Base-by-base conservation (phyloP, 2,888 invertebrate genomes). In the Eumacrocentrus americanus region DNA sequence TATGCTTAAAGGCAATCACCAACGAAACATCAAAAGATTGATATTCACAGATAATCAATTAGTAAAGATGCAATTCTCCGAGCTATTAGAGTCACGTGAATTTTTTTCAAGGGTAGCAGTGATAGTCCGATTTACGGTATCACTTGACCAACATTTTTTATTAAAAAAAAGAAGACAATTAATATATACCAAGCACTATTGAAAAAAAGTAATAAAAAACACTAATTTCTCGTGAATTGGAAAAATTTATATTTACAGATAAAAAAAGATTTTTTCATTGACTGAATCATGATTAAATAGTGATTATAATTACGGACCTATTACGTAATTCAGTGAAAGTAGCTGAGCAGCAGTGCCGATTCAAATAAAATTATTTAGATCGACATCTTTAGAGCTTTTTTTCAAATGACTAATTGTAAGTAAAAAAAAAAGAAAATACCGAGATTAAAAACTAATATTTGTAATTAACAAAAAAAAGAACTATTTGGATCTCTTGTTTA, bases 401-500 rank as follows among this genome's bases (percentile, higher is more conserved):
- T 42, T 44, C 35, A 35, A 1, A 53, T 37, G 25, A 59, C 46
- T 53, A 46, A 53, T 58, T 52, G 14, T 52, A 52, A 58, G 58
- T n/a, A 16, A 47, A 16, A 47, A 11, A 35, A 50, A 23, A 22
- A 22, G 25, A 25, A n/a, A 46, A 22, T 46, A n/a, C 9, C 9
- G 9, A 4, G 29, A 29, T 22, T 35, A 47, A 47, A 22, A 37
- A 23, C 44, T 37, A 46, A 58, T 52, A 58, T 58, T 52, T 52
- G 52, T 52, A 46, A 58, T 46, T 46, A 46, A 16, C 44, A 29
- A 40, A 25, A 9, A 35, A 52, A 23, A 37, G 34, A 23, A 37
- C 37, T 52, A 58, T 59, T 59, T 59, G 14, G 47, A 59, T 59
- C 53, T 59, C 59, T 47, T 53, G 40, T 53, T 59, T 59, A 54